Conservation (phyloP, 2,797 vertebrate species). For the Borostomias antarcticus region DNA sequence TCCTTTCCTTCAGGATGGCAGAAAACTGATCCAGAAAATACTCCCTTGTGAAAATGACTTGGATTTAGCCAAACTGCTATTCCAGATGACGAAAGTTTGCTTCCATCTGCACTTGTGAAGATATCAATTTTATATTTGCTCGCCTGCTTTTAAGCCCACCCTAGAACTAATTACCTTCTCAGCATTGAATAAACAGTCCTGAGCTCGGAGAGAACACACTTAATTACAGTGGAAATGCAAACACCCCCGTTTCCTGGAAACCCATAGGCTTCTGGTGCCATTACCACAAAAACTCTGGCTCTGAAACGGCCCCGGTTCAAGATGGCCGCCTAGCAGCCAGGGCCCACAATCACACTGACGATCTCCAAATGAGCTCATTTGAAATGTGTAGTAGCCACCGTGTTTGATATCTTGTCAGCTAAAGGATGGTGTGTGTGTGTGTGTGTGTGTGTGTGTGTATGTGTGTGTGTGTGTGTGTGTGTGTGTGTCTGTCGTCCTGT, state of each 20-base stretch:
- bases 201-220: conserved; percentile 31
- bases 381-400: background rate
- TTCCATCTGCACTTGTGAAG: conserved; percentile 27
- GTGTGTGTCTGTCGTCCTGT: no score
- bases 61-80: conserved; percentile 17
- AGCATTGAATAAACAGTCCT: conserved; percentile 34
- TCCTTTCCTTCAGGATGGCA: no score
- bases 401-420: no score
- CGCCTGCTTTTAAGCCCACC: conserved; percentile 21
- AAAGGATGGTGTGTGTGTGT: no score
- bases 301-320: background rate
- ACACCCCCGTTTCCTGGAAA: conserved; percentile 54
- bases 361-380: background rate
- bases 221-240: conserved; percentile 47
- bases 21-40: background rate
- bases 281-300: conserved; percentile 1
- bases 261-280: conserved; percentile 12
- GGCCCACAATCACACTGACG: background rate
- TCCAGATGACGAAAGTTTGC: conserved; percentile 28
- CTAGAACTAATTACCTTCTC: conserved; percentile 44
- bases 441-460: no score
- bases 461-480: no score
- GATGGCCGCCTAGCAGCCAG: background rate
- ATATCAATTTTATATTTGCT: conserved; percentile 22
- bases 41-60: conserved; percentile 29